Evolutionary conservation across 2,888 invertebrate genomes (phyloP).

Genomic region (Mycogona germanica): DNA sequence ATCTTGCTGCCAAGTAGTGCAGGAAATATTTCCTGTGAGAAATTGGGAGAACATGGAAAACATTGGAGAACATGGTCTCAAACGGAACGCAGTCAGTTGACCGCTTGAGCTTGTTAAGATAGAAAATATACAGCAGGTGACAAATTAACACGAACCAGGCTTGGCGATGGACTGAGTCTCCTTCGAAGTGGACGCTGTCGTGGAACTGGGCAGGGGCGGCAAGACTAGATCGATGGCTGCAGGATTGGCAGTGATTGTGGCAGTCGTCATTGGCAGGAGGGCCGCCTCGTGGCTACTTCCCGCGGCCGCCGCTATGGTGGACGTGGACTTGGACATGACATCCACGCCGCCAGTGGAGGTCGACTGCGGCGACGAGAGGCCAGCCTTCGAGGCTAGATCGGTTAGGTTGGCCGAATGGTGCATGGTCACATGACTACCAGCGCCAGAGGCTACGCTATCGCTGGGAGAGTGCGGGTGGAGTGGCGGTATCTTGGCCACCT

Average conservation of each 20-base stretch:
- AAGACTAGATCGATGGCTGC: not conserved
- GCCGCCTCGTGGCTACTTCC: too few species aligned
- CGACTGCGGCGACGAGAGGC: not conserved
- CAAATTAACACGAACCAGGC: not conserved
- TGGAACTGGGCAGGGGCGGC: not conserved
- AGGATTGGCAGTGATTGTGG: too few species aligned
- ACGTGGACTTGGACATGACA: too few species aligned
- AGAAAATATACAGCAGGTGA: not conserved
- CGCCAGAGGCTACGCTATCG: too few species aligned
- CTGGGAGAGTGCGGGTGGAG: too few species aligned
- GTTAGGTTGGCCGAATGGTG: not conserved
- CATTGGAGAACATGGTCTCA: not conserved
- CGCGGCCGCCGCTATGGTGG: too few species aligned
- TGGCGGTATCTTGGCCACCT: slow-evolving; percentile 27
- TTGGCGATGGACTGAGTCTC: not conserved
- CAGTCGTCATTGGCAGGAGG: too few species aligned
- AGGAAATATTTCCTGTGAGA: slow-evolving; percentile 6
- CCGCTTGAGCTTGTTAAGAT: too few species aligned
- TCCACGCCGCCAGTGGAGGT: too few species aligned
- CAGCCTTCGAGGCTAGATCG: not conserved
- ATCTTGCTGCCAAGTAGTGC: slow-evolving; percentile 53
- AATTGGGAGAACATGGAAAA: not conserved
- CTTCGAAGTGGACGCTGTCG: not conserved
- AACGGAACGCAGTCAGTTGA: not conserved
- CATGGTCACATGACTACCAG: slow-evolving; percentile 5